Evolutionary conservation across 2,888 invertebrate genomes (phyloP).

Genomic region (Subacronicta megacephala): DNA sequence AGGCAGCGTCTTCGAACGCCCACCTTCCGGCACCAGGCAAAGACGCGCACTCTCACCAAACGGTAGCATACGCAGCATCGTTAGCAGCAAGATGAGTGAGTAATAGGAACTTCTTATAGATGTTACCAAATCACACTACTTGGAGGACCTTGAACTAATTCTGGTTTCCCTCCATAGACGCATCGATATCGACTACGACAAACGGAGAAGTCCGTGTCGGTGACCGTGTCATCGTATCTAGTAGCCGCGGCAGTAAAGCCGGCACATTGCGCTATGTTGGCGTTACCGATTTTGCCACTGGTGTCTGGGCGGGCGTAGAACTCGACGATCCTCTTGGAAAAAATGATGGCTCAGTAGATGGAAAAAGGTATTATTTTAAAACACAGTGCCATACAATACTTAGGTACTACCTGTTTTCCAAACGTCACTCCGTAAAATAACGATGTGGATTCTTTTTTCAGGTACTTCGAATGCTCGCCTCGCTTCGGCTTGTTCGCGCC

Average conservation of each 20-base stretch:
- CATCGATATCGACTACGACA: slow-evolving; percentile 84
- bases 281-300: slow-evolving; percentile 96
- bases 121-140: background rate
- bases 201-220: slow-evolving; percentile 94
- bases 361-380: slow-evolving; percentile 92
- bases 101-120: slow-evolving; percentile 13
- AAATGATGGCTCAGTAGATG: slow-evolving; percentile 98
- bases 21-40: slow-evolving; percentile 81
- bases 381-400: background rate
- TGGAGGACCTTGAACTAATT: slow-evolving; percentile 4
- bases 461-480: slow-evolving; percentile 98
- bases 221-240: slow-evolving; percentile 97
- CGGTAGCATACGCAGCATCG: slow-evolving; percentile 85
- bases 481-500: slow-evolving; percentile 98
- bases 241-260: slow-evolving; percentile 96
- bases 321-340: slow-evolving; percentile 98
- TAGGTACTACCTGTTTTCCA: no score
- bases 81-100: slow-evolving; percentile 89
- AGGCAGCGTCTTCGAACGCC: slow-evolving; percentile 85
- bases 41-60: slow-evolving; percentile 84
- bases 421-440: slow-evolving; percentile 16
- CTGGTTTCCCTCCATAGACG: slow-evolving; percentile 68
- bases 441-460: slow-evolving; percentile 74
- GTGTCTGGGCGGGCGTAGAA: slow-evolving; percentile 99
- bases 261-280: slow-evolving; percentile 96